phyloP scores from a whole-genome alignment of 2,888 invertebrate species.

The Drosophila neotestacea region DNA sequence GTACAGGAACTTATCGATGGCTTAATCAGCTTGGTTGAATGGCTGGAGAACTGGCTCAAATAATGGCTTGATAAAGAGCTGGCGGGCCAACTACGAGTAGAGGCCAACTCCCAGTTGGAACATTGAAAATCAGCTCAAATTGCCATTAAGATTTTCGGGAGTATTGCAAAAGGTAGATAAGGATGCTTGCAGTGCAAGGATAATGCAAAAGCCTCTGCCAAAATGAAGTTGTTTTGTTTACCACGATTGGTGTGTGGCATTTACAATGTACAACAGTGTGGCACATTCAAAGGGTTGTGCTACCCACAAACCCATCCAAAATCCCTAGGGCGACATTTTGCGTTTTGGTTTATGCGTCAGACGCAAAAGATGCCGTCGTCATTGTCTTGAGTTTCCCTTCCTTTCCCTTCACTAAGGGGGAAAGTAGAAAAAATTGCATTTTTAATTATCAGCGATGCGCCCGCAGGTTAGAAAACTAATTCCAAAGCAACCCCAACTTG shows the following conservation, averaged over 20 bases:
- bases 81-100: slow-evolving; percentile 32
- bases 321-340: slow-evolving; percentile 78
- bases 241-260: slow-evolving; percentile 51
- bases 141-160: slow-evolving; percentile 84
- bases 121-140: slow-evolving; percentile 86
- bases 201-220: slow-evolving; percentile 59
- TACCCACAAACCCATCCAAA: slow-evolving; percentile 40
- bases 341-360: slow-evolving; percentile 80
- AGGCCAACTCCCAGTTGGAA: slow-evolving; percentile 84
- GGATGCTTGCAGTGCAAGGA: slow-evolving; percentile 46
- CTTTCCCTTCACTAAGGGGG: slow-evolving; percentile 1
- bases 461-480: slow-evolving; percentile 79
- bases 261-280: slow-evolving; percentile 6
- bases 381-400: slow-evolving; percentile 68
- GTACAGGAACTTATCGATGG: slow-evolving; percentile 67
- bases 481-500: slow-evolving; percentile 63
- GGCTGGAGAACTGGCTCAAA: slow-evolving; percentile 43
- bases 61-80: slow-evolving; percentile 80
- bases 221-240: slow-evolving; percentile 64
- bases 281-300: slow-evolving; percentile 69
- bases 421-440: slow-evolving; percentile 76
- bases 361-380: slow-evolving; percentile 70
- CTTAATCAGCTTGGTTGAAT: slow-evolving; percentile 62
- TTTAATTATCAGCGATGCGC: slow-evolving; percentile 76
- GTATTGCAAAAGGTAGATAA: slow-evolving; percentile 66